phyloP scores from a whole-genome alignment of 2,113 vertebrate genomes.

The Echinops telfairi region DNA sequence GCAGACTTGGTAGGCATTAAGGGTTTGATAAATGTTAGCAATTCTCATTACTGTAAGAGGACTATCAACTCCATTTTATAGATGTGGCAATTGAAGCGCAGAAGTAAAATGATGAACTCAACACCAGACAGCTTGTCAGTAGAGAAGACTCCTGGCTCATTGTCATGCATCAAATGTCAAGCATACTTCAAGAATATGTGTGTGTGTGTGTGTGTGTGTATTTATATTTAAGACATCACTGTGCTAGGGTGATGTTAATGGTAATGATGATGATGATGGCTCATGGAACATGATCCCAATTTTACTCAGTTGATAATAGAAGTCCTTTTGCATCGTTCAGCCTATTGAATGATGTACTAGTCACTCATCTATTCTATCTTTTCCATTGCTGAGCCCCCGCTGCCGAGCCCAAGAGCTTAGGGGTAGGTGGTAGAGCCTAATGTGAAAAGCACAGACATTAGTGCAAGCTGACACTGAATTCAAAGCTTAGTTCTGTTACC shows the following conservation, averaged over 20 bases:
- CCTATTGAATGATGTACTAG: background rate
- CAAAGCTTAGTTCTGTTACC: background rate
- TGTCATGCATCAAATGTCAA: background rate
- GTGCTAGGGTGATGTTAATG: background rate
- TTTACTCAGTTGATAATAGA: background rate
- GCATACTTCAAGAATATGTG: background rate
- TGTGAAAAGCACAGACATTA: rapidly evolving
- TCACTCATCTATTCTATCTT: rapidly evolving
- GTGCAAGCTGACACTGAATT: background rate
- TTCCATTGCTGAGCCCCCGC: background rate
- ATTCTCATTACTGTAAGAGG: conserved; percentile 8
- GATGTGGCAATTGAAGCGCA: background rate
- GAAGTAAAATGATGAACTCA: background rate
- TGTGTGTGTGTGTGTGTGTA: too few relatives aligned
- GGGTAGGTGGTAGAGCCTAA: too few relatives aligned
- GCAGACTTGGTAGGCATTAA: background rate
- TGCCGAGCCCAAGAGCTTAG: background rate
- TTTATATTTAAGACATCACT: background rate
- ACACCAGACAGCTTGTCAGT: background rate
- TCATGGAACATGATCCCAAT: background rate
- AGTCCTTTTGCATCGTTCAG: too few relatives aligned
- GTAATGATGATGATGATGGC: too few relatives aligned
- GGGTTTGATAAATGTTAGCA: background rate
- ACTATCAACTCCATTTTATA: conserved; percentile 9
- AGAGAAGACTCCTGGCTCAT: background rate